Evolutionary conservation across 2,797 vertebrate genomes (phyloP).

Genomic region (Varecia variegata): DNA sequence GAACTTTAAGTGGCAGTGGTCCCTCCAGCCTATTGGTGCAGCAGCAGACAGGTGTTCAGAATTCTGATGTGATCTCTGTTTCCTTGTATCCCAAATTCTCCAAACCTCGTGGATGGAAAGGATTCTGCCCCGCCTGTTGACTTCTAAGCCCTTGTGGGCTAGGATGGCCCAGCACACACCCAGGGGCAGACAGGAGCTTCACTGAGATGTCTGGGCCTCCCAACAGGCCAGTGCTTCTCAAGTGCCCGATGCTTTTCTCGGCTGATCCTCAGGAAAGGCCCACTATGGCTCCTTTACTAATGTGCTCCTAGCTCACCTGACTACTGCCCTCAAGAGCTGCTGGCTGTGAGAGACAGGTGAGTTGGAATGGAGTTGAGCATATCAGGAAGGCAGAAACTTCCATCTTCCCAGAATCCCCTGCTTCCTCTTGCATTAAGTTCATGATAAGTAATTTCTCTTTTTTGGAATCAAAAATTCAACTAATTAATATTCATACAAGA

Average conservation of each 20-base stretch:
- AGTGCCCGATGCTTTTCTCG: not conserved
- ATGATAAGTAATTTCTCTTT: not conserved
- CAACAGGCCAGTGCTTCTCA: not conserved
- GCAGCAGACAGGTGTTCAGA: not conserved
- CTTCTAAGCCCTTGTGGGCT: not conserved
- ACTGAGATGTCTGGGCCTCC: not conserved
- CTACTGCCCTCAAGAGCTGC: not conserved
- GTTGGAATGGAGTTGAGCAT: not conserved
- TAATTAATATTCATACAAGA: not conserved
- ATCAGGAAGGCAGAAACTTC: not conserved
- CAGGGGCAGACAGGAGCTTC: not conserved
- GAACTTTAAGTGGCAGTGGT: not conserved
- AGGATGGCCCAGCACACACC: not conserved
- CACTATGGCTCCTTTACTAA: not conserved
- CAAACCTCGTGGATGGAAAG: fast-evolving
- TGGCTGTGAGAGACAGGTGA: not conserved
- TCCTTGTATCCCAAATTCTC: not conserved
- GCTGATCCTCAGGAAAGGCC: not conserved
- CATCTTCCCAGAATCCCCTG: not conserved
- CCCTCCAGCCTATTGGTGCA: not conserved
- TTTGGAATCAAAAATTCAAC: not conserved
- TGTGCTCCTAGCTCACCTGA: not conserved
- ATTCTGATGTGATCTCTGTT: not conserved
- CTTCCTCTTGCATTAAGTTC: not conserved
- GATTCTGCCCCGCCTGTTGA: not conserved